Percentiles rank a stretch among this genome's conserved stretches.
phyloP scores from a whole-genome alignment of 2,888 invertebrate species.

The Agrilus cyanescens region DNA sequence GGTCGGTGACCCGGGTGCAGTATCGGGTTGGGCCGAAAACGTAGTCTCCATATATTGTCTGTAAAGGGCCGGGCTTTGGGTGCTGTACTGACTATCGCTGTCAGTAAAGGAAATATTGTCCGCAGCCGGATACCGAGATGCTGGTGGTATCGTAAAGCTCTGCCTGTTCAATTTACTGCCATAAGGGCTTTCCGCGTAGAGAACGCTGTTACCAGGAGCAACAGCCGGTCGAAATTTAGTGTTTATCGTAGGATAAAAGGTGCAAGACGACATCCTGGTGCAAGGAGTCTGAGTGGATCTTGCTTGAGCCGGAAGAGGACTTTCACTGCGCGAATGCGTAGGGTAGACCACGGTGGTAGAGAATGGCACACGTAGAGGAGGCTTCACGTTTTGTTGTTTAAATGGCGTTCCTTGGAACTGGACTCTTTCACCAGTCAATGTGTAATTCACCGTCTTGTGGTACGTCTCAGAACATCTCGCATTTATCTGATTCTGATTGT shows the following conservation, averaged over 20 bases:
- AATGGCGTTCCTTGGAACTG: constrained; percentile 24
- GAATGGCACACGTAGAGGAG: constrained; percentile 22
- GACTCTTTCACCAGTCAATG: constrained; percentile 22
- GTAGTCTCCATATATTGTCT: constrained; percentile 21
- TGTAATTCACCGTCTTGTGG: constrained; percentile 18
- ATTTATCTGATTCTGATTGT: constrained; percentile 34
- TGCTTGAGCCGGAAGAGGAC: constrained; percentile 32
- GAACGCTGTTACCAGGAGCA: constrained; percentile 20
- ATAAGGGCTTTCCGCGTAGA: constrained; percentile 26
- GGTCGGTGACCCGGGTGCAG: constrained; percentile 45
- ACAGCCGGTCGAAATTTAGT: constrained; percentile 27
- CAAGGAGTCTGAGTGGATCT: constrained; percentile 32
- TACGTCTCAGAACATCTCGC: constrained; percentile 32
- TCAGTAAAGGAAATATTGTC: constrained; percentile 29
- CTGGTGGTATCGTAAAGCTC: constrained; percentile 25
- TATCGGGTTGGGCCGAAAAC: constrained; percentile 22
- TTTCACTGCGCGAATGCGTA: constrained; percentile 31
- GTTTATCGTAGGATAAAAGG: constrained; percentile 23
- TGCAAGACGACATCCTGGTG: constrained; percentile 23
- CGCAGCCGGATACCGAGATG: constrained; percentile 23
- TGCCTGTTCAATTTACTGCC: constrained; percentile 28
- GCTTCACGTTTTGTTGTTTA: constrained; percentile 19
- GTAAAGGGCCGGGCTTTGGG: constrained; percentile 25
- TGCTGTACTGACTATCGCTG: constrained; percentile 28
- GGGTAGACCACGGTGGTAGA: constrained; percentile 22